Base-by-base conservation (phyloP, 2,113 vertebrate genomes). In the Paradoxurus hermaphroditus region DNA sequence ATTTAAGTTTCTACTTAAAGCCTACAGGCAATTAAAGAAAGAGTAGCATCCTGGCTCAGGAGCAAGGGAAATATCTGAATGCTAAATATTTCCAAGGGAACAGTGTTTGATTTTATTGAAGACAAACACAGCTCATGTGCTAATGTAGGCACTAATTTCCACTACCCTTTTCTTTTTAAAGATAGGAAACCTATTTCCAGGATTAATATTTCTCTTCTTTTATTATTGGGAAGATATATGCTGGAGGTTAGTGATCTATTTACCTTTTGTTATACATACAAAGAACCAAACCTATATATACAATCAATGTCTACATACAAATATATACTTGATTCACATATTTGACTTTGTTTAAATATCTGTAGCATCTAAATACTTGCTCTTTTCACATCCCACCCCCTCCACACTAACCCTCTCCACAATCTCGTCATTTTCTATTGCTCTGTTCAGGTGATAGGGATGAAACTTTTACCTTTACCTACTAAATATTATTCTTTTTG, bases 401-500 rank as follows among this genome's bases (percentile, higher is more conserved):
- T 75, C 41, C 73, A 75, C 44, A 75, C 41, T 75, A 25, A 75
- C 41, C 27, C 41, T 10, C 1, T 79, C 8, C 73, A 49, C 39
- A 94, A 82, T 73, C 51, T 92, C 13, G 39, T 29, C 44, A 65
- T 59, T 83, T 86, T 94, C 83, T 96, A 23, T 53, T n/a, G 5
- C 31, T 95, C 34, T 94, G 1, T 51, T 70, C 34, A 86, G 65
- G 44, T 34, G 67, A 86, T 53, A 34, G 46, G 63, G 12, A 49
- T 82, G 56, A 51, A 84, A 75, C 36, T 25, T 7, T 96, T 23
- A 51, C n/a, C 5, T 46, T 96, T 62, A 36, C 67, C 56, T 44
- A 85, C 73, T 87, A 51, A 21, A 97, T 92, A 93, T 94, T 98
- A 84, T 98, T 98, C 41, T 13, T 81, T 86, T 96, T 88, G 5